Base-by-base conservation (phyloP, 53 echinoderm and acorn worm genomes). In the Actinopyga echinites region DNA sequence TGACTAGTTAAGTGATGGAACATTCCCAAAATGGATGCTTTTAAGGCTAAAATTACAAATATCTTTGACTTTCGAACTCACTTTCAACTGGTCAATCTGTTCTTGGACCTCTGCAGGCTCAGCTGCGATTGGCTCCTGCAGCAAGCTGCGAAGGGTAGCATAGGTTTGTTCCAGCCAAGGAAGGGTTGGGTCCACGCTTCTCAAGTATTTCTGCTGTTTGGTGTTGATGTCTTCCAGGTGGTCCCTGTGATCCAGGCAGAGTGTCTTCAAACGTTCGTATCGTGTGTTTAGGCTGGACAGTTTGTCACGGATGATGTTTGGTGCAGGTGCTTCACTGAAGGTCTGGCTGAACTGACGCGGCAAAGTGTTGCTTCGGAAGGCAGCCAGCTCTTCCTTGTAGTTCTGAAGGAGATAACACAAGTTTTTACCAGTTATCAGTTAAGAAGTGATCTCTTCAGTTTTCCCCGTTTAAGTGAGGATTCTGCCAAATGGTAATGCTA, bases 331-430 rank as follows among this genome's bases (percentile, higher is more conserved):
- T 69, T 99, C 92, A 54, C 92, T 92, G 91, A 99, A 99, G 80
- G 94, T 94, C 83, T 93, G 95, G 60, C 92, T 90, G 80, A 99
- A 99, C 89, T 99, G 99, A 35, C 94, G 88, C 23, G 99, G 99
- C 0, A 99, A 87, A 35, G 92, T 90, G 34, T 77, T 60, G 87
- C 84, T 85, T 24, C 99, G 90, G 93, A 95, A 99, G 32, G 89
- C 87, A 31, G 83, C 67, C 40, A 99, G 83, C 12, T 95, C 94
- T 35, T 99, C 92, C 56, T 95, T 90, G 95, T 99, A 99, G 32
- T 83, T 84, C 99, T 97, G 82, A 55, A 55, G 35, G 0, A 34
- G 15, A 31, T 28, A 85, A 20, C 2, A 62, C 5, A 7, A 55
- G 28, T 11, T 25, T 26, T 62, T 4, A 10, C 17, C 7, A 15